These are phyloP conservation scores for Sturnus vulgaris DNA, from an alignment of 2,113 vertebrate genomes.

Conservation along the genomic window DNA sequence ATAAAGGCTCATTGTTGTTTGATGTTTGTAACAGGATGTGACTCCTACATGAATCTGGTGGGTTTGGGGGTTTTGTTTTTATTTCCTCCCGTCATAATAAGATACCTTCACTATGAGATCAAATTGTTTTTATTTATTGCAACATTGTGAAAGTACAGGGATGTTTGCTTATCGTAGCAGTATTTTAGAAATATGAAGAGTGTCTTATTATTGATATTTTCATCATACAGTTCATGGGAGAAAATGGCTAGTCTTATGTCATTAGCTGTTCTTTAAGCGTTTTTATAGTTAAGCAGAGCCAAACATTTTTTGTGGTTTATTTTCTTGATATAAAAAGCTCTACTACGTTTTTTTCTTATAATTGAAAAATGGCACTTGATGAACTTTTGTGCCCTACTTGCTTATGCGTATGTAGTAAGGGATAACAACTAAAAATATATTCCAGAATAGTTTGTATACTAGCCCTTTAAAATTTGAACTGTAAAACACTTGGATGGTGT, in stretches of 20 bases:
- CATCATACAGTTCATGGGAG: background rate
- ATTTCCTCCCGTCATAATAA: conserved; percentile 1
- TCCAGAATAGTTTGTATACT: background rate
- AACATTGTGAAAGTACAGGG: background rate
- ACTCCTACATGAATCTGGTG: conserved; percentile 60
- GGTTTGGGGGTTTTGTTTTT: conserved; percentile 47
- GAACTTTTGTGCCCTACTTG: conserved; percentile 40
- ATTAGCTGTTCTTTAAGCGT: background rate
- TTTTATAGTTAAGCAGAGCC: background rate
- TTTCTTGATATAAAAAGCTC: background rate
- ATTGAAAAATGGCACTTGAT: conserved; percentile 14
- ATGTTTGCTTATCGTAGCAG: background rate
- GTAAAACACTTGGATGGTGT: background rate
- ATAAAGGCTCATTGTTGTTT: conserved; percentile 74
- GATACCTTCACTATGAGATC: background rate
- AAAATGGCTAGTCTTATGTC: background rate
- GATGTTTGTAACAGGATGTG: conserved; percentile 70
- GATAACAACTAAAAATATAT: background rate
- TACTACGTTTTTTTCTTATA: background rate
- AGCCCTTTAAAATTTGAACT: conserved; percentile 3
- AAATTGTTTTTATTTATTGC: conserved; percentile 12
- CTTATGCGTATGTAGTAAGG: background rate
- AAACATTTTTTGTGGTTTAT: background rate
- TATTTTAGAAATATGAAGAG: background rate
- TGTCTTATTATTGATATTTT: background rate